These are phyloP conservation scores for Intellagama lesueurii DNA, from an alignment of 2,797 vertebrate genomes.

Conservation along the genomic window DNA sequence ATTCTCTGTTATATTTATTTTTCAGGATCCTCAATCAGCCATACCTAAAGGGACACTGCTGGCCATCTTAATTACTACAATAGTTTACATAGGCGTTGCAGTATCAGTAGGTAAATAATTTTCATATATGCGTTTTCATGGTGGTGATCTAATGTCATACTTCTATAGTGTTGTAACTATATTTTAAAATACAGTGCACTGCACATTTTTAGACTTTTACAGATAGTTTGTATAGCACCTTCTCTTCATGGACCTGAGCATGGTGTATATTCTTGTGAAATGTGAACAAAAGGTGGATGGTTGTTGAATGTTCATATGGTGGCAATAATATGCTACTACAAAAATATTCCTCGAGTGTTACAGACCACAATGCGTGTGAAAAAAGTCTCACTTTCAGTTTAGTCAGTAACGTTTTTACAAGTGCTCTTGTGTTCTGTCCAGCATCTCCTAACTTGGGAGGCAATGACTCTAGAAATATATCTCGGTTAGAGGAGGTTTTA, in stretches of 20 bases:
- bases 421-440: not conserved
- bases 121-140: conserved; percentile 54
- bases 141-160: conserved; percentile 10
- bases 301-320: not conserved
- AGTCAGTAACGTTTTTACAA: not conserved
- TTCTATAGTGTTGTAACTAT: conserved; percentile 11
- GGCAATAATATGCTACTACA: not conserved
- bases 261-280: not conserved
- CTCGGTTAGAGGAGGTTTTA: no score
- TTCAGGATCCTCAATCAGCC: conserved; percentile 95
- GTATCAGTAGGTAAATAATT: conserved; percentile 89
- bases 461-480: no score
- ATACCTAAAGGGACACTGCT: conserved; percentile 97
- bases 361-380: no score
- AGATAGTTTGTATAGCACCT: not conserved
- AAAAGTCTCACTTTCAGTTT: not conserved
- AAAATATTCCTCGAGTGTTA: not conserved
- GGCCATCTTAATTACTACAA: conserved; percentile 94
- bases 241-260: not conserved
- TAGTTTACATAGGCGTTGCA: conserved; percentile 93
- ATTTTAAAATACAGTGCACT: not conserved
- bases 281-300: no score
- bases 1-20: conserved; percentile 54
- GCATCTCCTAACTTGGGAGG: not conserved
- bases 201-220: not conserved